These are phyloP conservation scores for Polyodon spathula DNA, from an alignment of 2,113 vertebrate genomes.

Conservation along the genomic window DNA sequence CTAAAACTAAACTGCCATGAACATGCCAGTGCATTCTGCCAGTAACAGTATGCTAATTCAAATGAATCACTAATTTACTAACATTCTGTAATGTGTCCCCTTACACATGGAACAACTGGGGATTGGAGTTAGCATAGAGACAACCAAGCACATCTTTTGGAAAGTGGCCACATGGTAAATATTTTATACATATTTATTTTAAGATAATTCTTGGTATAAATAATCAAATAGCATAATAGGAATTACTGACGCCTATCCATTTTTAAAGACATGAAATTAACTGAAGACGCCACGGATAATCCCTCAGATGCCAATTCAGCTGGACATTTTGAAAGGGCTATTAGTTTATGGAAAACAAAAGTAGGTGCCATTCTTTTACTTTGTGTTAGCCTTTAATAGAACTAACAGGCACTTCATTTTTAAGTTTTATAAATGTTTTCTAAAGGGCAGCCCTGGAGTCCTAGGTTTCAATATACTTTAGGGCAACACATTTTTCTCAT, in stretches of 20 bases:
- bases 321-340: not conserved
- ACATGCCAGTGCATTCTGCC: too few relatives aligned
- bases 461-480: too few relatives aligned
- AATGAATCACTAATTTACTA: not conserved
- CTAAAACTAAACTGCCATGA: too few relatives aligned
- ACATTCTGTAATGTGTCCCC: not conserved
- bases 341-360: too few relatives aligned
- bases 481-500: too few relatives aligned
- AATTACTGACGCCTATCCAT: slow-evolving; percentile 4
- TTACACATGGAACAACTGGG: not conserved
- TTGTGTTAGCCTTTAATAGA: too few relatives aligned
- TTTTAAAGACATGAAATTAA: slow-evolving; percentile 1
- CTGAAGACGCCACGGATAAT: slow-evolving; percentile 18
- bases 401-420: too few relatives aligned
- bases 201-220: too few relatives aligned
- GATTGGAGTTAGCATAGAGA: not conserved
- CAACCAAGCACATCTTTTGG: not conserved
- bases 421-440: too few relatives aligned
- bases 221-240: slow-evolving; percentile 6
- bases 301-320: slow-evolving; percentile 16
- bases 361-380: too few relatives aligned
- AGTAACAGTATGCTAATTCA: too few relatives aligned
- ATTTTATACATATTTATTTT: not conserved
- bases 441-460: too few relatives aligned
- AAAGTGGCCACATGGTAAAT: not conserved